Evolutionary conservation across 1,140 invertebrate species (phyloP).

Genomic region (Telenomus remus): DNA sequence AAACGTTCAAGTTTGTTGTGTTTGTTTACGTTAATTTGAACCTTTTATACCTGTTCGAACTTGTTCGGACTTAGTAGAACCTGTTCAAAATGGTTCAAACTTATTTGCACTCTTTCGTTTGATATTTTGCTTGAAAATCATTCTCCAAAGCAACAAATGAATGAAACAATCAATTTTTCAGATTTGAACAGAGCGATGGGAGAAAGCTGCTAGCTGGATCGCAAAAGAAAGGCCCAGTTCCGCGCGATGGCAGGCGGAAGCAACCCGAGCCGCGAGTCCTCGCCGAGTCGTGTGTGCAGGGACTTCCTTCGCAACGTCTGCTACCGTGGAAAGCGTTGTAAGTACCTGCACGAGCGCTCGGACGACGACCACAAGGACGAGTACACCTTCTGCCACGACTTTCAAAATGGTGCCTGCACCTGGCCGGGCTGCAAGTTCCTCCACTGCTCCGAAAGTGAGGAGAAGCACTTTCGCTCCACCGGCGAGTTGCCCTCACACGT

Average conservation of each 20-base stretch:
- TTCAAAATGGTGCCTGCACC: conserved; percentile 84
- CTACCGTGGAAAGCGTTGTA: conserved; percentile 85
- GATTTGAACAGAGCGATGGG: background rate
- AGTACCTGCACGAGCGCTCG: conserved; percentile 80
- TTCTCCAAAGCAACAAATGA: no score
- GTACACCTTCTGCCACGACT: conserved; percentile 89
- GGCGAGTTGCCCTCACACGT: conserved; percentile 82
- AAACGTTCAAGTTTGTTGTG: no score
- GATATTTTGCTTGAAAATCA: no score
- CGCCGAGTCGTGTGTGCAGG: conserved; percentile 74
- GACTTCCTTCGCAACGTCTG: conserved; percentile 82
- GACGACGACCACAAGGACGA: conserved; percentile 70
- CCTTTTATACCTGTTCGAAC: no score
- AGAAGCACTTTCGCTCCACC: conserved; percentile 83
- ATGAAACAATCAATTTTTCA: no score
- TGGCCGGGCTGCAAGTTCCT: conserved; percentile 83
- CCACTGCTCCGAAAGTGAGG: conserved; percentile 86
- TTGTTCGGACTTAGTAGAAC: no score
- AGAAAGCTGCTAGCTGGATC: background rate
- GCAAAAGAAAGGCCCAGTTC: background rate
- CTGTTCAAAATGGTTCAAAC: no score
- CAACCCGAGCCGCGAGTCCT: conserved; percentile 58
- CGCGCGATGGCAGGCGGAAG: conserved; percentile 59
- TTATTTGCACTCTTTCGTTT: no score
- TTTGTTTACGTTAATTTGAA: no score